These are phyloP conservation scores for Lasius fuliginosus DNA, from an alignment of 2,888 invertebrate genomes.

Conservation along the genomic window DNA sequence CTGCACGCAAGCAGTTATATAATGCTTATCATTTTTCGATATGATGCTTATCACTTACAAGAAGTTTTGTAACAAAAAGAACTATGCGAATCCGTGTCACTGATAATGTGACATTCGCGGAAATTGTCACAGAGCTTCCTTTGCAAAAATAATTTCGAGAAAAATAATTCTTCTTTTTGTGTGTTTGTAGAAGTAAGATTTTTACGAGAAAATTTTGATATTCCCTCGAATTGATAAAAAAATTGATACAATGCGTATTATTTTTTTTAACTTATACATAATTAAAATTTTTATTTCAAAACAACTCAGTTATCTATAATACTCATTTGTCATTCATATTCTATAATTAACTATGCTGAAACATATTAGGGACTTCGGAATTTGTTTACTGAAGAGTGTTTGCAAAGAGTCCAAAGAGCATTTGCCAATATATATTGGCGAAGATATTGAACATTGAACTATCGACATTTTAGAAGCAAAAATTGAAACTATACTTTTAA, in stretches of 20 bases:
- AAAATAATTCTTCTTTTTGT: not conserved
- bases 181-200: not conserved
- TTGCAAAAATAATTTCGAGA: not conserved
- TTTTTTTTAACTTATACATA: not conserved
- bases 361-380: slow-evolving; percentile 1
- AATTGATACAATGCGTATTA: not conserved
- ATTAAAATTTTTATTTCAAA: not conserved
- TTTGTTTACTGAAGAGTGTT: slow-evolving; percentile 18
- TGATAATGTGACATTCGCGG: not conserved
- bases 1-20: not conserved
- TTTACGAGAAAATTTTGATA: not conserved
- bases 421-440: slow-evolving; percentile 3
- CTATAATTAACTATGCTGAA: slow-evolving; percentile 16
- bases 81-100: not conserved
- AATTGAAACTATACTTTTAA: not conserved
- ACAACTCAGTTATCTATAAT: not conserved
- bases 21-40: not conserved
- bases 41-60: slow-evolving; percentile 19
- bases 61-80: not conserved
- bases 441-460: slow-evolving; percentile 14
- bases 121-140: not conserved
- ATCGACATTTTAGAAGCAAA: slow-evolving; percentile 1
- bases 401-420: not conserved
- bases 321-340: slow-evolving; percentile 2
- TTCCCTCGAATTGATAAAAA: not conserved